Evolutionary conservation across 2,888 invertebrate genomes (phyloP).

Genomic region (Nemapogon koenigi): DNA sequence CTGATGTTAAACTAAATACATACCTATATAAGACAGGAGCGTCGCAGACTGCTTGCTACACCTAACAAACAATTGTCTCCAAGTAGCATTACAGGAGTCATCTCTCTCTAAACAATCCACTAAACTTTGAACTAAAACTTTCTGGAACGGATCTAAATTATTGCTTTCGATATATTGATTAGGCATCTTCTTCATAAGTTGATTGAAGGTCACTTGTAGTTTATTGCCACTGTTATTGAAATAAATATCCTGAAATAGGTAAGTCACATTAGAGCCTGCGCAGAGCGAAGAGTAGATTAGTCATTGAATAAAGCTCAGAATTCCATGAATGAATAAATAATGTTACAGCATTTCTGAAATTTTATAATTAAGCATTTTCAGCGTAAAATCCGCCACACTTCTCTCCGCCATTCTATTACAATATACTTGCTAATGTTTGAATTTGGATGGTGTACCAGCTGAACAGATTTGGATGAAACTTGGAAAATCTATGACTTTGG

Average conservation of each 20-base stretch:
- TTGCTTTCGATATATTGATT: slow-evolving; percentile 51
- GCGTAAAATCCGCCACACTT: too few relatives aligned
- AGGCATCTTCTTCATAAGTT: slow-evolving; percentile 69
- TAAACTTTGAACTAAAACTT: slow-evolving; percentile 67
- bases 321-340: too few relatives aligned
- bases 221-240: slow-evolving; percentile 51
- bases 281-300: neutral
- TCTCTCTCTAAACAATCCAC: slow-evolving; percentile 68
- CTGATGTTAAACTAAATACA: too few relatives aligned
- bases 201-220: slow-evolving; percentile 64
- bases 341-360: too few relatives aligned
- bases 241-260: slow-evolving; percentile 44
- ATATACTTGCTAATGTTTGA: too few relatives aligned
- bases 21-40: slow-evolving; percentile 65
- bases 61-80: slow-evolving; percentile 73
- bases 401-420: too few relatives aligned
- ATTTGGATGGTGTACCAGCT: too few relatives aligned
- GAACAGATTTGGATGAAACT: too few relatives aligned
- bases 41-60: slow-evolving; percentile 71
- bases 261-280: slow-evolving; percentile 12
- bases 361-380: too few relatives aligned
- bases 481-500: too few relatives aligned
- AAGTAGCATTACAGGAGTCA: slow-evolving; percentile 68
- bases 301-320: neutral
- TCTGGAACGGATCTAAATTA: slow-evolving; percentile 46